Base-by-base conservation (phyloP, 1,140 invertebrate genomes). In the Rhopalosiphum padi region DNA sequence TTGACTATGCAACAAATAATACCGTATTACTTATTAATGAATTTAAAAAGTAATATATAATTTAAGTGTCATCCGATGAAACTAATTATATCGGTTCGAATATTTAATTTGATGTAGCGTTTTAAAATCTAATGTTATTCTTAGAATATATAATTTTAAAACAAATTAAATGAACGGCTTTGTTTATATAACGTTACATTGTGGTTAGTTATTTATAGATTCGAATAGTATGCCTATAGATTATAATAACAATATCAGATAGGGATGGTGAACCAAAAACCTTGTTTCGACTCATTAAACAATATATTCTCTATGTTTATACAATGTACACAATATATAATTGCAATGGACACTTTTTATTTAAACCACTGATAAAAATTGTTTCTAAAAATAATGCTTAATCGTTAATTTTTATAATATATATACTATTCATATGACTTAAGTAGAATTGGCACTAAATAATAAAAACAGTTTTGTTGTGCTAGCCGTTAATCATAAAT, bases 401-500 rank as follows among this genome's bases (percentile, higher is more conserved):
- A 25, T 55, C 35, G 23, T 41, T 87, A 86, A 86, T 43, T 30
- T 7, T 46, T 46, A 77, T 35, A 77, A 82, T 22, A 37, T 37
- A 35, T 23, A 41, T 6, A 23, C 23, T 41, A 48, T 51, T 21
- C 18, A 35, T 37, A 53, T 51, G n/a, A 90, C 21, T 37, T 2
- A 4, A 35, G 15, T 25, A 53, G 46, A 51, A 85, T 92, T 92
- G 91, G 91, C 91, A 92, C 77, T 92, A 92, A 85, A 92, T 37
- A 83, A n/a, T 92, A 51, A 83, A 91, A 91, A 77, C 90, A 1
- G 46, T 82, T 83, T 37, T 77, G 35, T 51, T 53, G 1, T 25
- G 25, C 35, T 77, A 23, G 35, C 90, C 46, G n/a, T 91, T 92
- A 51, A 83, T 83, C 91, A 92, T 92, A 92, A 92, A 92, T 92